Percentiles rank a stretch among this genome's conserved stretches.
These are phyloP conservation scores for Sinosuthora webbiana DNA, from an alignment of 2,113 vertebrate species.

Conservation along the genomic window DNA sequence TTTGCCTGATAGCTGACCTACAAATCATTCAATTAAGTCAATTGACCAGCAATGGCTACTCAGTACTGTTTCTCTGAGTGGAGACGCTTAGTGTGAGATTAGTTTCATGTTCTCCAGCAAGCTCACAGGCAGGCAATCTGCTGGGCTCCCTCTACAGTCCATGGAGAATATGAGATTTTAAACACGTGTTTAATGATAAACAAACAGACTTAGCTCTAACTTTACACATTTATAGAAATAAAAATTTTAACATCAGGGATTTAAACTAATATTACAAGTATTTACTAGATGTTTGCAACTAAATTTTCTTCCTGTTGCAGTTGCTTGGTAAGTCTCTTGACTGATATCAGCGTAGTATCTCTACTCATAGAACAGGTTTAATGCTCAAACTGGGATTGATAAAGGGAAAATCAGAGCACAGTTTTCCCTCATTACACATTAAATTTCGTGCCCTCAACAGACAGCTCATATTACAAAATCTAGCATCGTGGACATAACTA, in stretches of 20 bases:
- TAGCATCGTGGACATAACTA: background rate
- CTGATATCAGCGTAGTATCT: rapidly evolving
- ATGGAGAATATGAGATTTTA: background rate
- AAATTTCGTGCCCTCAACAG: background rate
- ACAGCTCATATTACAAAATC: background rate
- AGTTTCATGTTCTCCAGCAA: background rate
- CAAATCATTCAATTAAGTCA: background rate
- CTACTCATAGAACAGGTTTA: background rate
- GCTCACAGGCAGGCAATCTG: background rate
- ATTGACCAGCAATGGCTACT: background rate
- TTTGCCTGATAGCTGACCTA: background rate
- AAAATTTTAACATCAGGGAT: background rate
- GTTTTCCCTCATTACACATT: background rate
- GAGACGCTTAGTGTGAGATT: background rate
- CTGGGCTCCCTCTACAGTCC: background rate
- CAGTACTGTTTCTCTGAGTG: background rate
- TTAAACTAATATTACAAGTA: background rate
- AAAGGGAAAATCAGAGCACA: background rate
- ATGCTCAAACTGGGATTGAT: background rate
- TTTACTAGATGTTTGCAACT: background rate
- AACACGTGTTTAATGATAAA: background rate
- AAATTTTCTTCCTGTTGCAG: background rate
- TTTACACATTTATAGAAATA: background rate
- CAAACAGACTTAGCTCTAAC: background rate
- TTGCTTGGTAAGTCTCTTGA: background rate